A percentile compares a stretch with the other conserved stretches of the same genome.
phyloP scores from a whole-genome alignment of 2,113 vertebrate genomes.

The Epinephelus lanceolatus region DNA sequence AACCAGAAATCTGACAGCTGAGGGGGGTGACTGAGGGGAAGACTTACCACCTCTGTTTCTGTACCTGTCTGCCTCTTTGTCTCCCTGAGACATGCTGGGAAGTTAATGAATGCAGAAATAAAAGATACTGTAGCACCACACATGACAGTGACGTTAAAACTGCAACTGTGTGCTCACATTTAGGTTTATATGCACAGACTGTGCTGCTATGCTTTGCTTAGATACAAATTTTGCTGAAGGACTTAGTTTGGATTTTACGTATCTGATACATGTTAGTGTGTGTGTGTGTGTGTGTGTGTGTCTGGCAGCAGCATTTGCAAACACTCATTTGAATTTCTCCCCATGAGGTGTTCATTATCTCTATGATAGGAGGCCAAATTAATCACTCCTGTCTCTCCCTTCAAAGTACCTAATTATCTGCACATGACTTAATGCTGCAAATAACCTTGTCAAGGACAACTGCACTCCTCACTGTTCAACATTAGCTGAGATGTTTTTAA shows the following conservation, averaged over 20 bases:
- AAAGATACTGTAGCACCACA: not conserved
- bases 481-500: not conserved
- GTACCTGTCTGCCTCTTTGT: slow-evolving; percentile 6
- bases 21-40: slow-evolving; percentile 16
- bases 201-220: not conserved
- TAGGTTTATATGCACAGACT: too few species aligned
- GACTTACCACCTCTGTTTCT: not conserved
- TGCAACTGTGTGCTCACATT: slow-evolving; percentile 17
- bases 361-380: slow-evolving; percentile 50
- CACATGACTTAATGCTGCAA: not conserved
- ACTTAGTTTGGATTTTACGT: not conserved
- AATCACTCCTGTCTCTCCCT: slow-evolving; percentile 14
- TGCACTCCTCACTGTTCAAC: not conserved
- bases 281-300: not conserved
- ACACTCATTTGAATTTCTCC: slow-evolving; percentile 52
- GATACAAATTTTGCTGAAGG: not conserved
- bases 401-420: slow-evolving; percentile 8
- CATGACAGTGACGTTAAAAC: not conserved
- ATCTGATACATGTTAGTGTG: not conserved
- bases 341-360: slow-evolving; percentile 31
- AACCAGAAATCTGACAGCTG: slow-evolving; percentile 48
- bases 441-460: not conserved
- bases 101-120: not conserved
- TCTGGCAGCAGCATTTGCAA: slow-evolving; percentile 33
- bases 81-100: not conserved